Evolutionary conservation across 2,113 vertebrate genomes (phyloP).

Genomic region (Rhadina sibilatrix): DNA sequence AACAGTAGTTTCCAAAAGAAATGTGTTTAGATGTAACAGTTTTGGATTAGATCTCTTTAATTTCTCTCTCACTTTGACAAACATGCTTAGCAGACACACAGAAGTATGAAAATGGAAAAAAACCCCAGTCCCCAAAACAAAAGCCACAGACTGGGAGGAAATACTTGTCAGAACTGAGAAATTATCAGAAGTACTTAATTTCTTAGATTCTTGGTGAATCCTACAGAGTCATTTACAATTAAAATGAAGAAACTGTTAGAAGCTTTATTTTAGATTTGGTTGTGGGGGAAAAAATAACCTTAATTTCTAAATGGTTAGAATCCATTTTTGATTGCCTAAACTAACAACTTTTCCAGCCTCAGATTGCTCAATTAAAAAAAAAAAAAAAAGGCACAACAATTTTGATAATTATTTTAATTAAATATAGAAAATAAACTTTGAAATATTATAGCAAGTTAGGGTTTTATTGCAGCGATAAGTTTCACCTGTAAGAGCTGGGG

Average conservation of each 20-base stretch:
- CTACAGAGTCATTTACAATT: background rate
- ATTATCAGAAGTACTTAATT: background rate
- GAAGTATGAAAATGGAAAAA: background rate
- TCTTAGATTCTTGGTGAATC: background rate
- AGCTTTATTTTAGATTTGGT: background rate
- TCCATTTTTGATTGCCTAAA: background rate
- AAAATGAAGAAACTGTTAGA: background rate
- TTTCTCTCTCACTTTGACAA: background rate
- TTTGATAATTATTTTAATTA: background rate
- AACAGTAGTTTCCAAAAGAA: background rate
- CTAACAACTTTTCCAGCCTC: background rate
- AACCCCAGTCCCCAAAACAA: background rate
- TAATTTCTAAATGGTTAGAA: slow-evolving; percentile 2
- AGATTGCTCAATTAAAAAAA: background rate
- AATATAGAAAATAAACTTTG: background rate
- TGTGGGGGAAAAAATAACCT: background rate
- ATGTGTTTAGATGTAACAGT: background rate
- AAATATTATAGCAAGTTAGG: background rate
- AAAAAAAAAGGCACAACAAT: background rate
- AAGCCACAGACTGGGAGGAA: background rate
- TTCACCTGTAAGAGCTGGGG: slow-evolving; percentile 28
- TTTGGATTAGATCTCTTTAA: background rate
- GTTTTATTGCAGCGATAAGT: background rate
- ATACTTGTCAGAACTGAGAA: background rate
- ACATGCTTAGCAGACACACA: background rate